Conservation (phyloP, 1,140 invertebrate genomes). For the Eueides isabella region DNA sequence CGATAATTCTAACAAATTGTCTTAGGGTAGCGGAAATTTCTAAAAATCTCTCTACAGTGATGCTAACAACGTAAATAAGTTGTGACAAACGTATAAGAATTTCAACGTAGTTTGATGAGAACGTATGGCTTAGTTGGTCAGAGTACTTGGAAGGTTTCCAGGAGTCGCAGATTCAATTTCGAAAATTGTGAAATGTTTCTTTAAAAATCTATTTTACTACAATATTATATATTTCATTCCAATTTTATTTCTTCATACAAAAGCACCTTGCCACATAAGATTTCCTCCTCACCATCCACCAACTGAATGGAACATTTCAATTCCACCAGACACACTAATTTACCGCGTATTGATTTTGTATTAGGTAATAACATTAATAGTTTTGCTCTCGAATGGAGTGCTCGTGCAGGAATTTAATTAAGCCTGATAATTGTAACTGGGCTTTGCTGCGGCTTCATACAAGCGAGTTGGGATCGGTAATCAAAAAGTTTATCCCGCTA, state of each 20-base stretch:
- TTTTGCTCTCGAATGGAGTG: not conserved
- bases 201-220: too few relatives aligned
- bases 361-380: conserved; percentile 8
- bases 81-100: too few relatives aligned
- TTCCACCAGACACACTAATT: not conserved
- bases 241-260: not conserved
- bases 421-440: conserved; percentile 4
- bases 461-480: not conserved
- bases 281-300: not conserved
- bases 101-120: too few relatives aligned
- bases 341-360: conserved; percentile 1
- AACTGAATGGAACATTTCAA: not conserved
- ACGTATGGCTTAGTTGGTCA: too few relatives aligned
- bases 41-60: too few relatives aligned
- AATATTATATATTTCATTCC: too few relatives aligned
- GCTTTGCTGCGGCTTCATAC: not conserved
- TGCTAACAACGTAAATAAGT: too few relatives aligned
- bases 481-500: conserved; percentile 1
- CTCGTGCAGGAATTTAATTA: conserved; percentile 5
- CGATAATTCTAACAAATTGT: too few relatives aligned
- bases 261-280: not conserved
- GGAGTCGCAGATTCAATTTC: too few relatives aligned
- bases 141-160: too few relatives aligned
- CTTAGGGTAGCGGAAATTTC: too few relatives aligned
- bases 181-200: too few relatives aligned